Base-by-base conservation (phyloP, 2,113 vertebrate species). In the Sinocyclocheilus maitianheensis region DNA sequence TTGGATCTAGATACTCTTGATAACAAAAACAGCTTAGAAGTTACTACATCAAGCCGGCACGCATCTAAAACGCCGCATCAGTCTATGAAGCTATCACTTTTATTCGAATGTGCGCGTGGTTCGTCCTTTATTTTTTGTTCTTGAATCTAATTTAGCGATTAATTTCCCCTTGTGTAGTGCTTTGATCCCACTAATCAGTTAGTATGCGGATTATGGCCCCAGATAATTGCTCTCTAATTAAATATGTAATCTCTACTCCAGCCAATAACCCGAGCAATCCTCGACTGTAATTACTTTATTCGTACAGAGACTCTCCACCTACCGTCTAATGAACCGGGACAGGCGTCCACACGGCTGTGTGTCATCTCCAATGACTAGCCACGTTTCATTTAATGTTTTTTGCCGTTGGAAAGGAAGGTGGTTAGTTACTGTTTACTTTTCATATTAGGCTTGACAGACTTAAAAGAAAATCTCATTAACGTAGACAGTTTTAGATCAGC, bases 181-280 rank as follows among this genome's bases (percentile, higher is more conserved):
- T 83, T 83, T 83, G 67, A 83, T 74, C 67, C 67, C 8, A 1
- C 26, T 83, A 83, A 83, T 83, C 81, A 83, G 81, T 74, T 83
- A 74, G 81, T 40, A 72, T 74, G 81, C 81, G 81, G 30, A 83
- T 83, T 83, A 83, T 8, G 20, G 81, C 81, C 67, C 67, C 34
- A 83, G 48, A 74, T 74, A 83, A 74, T 83, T 83, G 81, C 81
- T 83, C 81, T 58, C 67, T 83, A 83, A 83, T 83, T 71, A 83
- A 83, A 83, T 83, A 83, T 83, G 81, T 83, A 83, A 83, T 83
- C 81, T 83, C 81, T 67, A 83, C 65, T 83, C 81, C 81, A 83
- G 81, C 81, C 81, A 83, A 83, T 72, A 83, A 83, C 81, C 51
- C 20, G 12, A 71, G 67, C 20, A 83, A 83, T 83, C 81, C 81